phyloP scores from a whole-genome alignment of 2,888 invertebrate species.

The Lamproptera curius region DNA sequence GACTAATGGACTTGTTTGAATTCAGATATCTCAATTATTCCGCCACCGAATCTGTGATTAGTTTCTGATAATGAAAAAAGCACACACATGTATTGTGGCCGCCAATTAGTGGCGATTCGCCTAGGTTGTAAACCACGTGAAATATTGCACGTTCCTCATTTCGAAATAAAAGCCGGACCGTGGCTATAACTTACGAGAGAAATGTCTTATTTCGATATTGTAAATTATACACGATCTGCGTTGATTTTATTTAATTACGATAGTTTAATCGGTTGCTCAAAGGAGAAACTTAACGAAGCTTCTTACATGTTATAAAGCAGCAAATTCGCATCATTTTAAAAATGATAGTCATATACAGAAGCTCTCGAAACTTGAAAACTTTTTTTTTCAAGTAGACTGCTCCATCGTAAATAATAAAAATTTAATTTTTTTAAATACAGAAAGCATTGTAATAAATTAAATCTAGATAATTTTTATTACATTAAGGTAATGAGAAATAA shows the following conservation, averaged over 20 bases:
- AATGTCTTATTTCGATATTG: neutral
- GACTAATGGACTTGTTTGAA: constrained; percentile 7
- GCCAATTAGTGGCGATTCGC: constrained; percentile 12
- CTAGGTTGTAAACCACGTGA: constrained; percentile 6
- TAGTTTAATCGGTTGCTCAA: too few species aligned
- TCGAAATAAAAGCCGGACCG: neutral
- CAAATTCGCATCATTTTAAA: too few species aligned
- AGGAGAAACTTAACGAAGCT: too few species aligned
- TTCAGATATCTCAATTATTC: constrained; percentile 17
- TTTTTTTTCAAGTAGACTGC: too few species aligned
- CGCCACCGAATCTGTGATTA: constrained; percentile 13
- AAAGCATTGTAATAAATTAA: too few species aligned
- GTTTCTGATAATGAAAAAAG: constrained; percentile 15
- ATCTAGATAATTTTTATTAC: too few species aligned
- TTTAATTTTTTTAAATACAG: too few species aligned
- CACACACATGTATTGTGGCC: constrained; percentile 6
- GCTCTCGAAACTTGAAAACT: too few species aligned
- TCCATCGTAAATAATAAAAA: too few species aligned
- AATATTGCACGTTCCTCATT: constrained; percentile 1
- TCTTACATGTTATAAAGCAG: too few species aligned
- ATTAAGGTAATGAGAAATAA: too few species aligned
- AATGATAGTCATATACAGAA: too few species aligned
- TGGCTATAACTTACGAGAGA: neutral
- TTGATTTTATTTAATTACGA: neutral
- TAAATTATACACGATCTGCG: neutral